Conservation (phyloP, 2,113 vertebrate genomes). For the Leuciscus idus region DNA sequence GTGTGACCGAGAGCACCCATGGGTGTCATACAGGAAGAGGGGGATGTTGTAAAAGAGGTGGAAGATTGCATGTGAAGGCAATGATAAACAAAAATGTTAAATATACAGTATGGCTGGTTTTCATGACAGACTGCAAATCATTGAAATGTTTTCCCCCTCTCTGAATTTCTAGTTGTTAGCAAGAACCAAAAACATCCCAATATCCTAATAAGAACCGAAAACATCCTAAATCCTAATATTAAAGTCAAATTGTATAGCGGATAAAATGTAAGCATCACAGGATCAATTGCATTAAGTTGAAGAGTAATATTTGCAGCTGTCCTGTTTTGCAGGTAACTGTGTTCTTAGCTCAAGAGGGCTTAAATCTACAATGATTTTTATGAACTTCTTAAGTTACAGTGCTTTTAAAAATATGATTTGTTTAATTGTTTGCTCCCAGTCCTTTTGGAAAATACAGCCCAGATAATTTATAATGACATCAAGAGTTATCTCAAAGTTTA, state of each 20-base stretch:
- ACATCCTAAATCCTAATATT: background rate
- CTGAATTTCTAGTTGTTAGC: background rate
- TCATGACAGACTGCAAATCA: background rate
- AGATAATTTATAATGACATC: too few relatives aligned
- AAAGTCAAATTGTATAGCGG: background rate
- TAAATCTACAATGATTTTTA: too few relatives aligned
- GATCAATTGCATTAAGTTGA: background rate
- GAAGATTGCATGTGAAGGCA: slow-evolving; percentile 6
- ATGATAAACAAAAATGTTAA: background rate
- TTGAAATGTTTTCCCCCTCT: background rate
- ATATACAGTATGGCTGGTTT: background rate
- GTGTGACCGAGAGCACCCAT: background rate
- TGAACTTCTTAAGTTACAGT: background rate
- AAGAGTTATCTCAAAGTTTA: background rate
- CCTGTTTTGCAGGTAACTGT: too few relatives aligned
- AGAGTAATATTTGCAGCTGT: background rate
- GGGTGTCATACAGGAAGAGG: background rate
- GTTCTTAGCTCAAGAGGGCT: too few relatives aligned
- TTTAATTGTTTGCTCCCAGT: background rate
- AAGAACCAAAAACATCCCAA: background rate
- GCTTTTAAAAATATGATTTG: background rate
- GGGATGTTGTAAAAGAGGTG: slow-evolving; percentile 4
- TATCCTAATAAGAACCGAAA: too few relatives aligned
- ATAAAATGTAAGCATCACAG: background rate
- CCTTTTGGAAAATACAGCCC: background rate